phyloP scores from a whole-genome alignment of 2,888 invertebrate species.

The Macrosoma leucophasiata region DNA sequence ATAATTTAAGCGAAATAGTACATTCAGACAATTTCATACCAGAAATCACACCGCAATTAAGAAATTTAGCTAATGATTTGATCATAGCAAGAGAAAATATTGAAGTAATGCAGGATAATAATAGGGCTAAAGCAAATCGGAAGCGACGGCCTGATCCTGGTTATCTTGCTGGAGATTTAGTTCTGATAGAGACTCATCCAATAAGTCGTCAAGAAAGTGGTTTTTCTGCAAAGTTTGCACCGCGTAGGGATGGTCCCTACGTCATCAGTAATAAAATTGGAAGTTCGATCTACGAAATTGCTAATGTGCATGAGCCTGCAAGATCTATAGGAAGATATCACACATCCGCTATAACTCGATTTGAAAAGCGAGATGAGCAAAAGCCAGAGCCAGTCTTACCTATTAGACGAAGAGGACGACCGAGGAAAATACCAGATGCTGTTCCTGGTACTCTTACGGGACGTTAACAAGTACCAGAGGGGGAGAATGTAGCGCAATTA shows the following conservation, averaged over 20 bases:
- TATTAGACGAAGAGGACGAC: too few relatives aligned
- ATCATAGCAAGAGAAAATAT: constrained; percentile 6
- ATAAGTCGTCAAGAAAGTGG: constrained; percentile 15
- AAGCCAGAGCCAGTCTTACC: too few relatives aligned
- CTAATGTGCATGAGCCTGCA: too few relatives aligned
- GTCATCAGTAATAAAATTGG: too few relatives aligned
- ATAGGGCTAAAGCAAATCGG: constrained; percentile 5
- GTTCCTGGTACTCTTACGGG: too few relatives aligned
- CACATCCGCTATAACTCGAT: too few relatives aligned
- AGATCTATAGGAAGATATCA: too few relatives aligned
- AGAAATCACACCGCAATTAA: constrained; percentile 19
- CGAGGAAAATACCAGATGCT: too few relatives aligned
- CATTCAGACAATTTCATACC: constrained; percentile 32
- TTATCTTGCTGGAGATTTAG: constrained; percentile 9
- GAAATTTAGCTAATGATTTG: constrained; percentile 7
- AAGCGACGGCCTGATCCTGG: constrained; percentile 4
- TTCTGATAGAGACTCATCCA: constrained; percentile 1
- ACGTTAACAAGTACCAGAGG: too few relatives aligned
- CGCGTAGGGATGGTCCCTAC: constrained; percentile 34
- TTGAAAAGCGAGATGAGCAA: too few relatives aligned
- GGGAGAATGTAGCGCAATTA: constrained; percentile 10
- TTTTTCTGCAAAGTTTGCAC: constrained; percentile 30
- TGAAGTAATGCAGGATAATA: constrained; percentile 6
- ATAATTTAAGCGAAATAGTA: constrained; percentile 9
- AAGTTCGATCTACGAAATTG: too few relatives aligned